Base-by-base conservation (phyloP, 2,797 vertebrate species). In the Rhincodon typus region DNA sequence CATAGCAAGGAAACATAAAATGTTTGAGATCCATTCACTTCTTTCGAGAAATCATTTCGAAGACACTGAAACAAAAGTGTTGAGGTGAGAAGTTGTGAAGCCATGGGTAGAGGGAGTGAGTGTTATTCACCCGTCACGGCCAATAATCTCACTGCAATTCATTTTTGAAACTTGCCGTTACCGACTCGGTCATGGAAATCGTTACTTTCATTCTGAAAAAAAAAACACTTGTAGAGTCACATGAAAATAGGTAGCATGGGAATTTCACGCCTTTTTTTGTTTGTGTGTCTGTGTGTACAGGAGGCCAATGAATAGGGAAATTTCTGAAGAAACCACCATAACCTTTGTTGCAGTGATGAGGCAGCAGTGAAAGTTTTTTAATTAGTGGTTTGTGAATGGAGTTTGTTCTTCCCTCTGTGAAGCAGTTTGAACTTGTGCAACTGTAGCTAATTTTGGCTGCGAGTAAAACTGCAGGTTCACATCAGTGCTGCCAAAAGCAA, bases 401-500 rank as follows among this genome's bases (percentile, higher is more conserved):
- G 96, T 93, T 96, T 94, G 42, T 96, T 96, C 97, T 98, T 46
- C 46, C 69, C 94, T 97, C 97, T 97, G 97, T 96, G 97, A 97
- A 97, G 97, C 94, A 96, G 96, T 91, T 97, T 98, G 94, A 98
- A 98, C 98, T 97, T 97, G 96, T 96, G 95, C 97, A 97, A 98
- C 97, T 97, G 97, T 97, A 97, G 97, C 97, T 98, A 98, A 98
- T 98, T 62, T 97, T 98, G 97, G 96, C 96, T 34, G 96, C 97
- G 96, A 97, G 96, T 97, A 97, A 97, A 97, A 95, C 96, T 96
- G 96, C 96, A 96, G 96, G 97, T 97, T 98, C 97, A 97, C 97
- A 98, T 98, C 97, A 97, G 95, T 91, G 96, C 96, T 97, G 97
- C 96, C 94, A 70, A 74, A 96, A 97, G 96, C 96, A 95, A 96